Base-by-base conservation (phyloP, 2,888 invertebrate species). In the Vesta saturnalis region DNA sequence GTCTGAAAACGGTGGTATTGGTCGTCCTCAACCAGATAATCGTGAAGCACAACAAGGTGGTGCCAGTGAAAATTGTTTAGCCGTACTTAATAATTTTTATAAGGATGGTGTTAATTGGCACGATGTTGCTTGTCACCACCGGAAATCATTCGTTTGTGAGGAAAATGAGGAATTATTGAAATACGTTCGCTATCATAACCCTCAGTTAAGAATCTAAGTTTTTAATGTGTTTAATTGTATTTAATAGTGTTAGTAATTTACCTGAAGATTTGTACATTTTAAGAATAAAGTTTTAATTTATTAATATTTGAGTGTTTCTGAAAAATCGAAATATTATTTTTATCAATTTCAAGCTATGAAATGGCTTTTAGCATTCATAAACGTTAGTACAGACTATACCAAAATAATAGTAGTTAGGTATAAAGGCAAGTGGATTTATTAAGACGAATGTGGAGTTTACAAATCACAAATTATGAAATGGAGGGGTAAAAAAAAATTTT, bases 51-150 rank as follows among this genome's bases (percentile, higher is more conserved):
- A 91, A 79, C 93, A 93, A 84, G 91, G 91, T 21, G 95, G 95
- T 57, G 94, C 94, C 1, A 89, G 92, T 22, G 95, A 95, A 84
- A 94, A 94, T 82, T 95, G 95, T 80, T 82, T 95, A 72, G 95
- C 94, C 0, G 87, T 95, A 73, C 86, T 95, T 60, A 95, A 95
- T 85, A 93, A 95, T 83, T 95, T 95, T 87, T 95, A 95, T 87
- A 92, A 94, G 77, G 95, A 95, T 79, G 95, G 95, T 22, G 91
- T 95, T 58, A 93, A 94, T 83, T 95, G 95, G 95, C 95, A 95
- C 81, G 92, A 95, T 81, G 95, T 95, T 57, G 95, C 95, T 71
- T 95, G 95, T 82, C 95, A 95, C 81, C 95, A 95, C 82, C 90
- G 91, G 82, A 95, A 95, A 83, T 91, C 95, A 0, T 94, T 92